phyloP scores from a whole-genome alignment of 2,113 vertebrate species.

The Urocolius indicus region DNA sequence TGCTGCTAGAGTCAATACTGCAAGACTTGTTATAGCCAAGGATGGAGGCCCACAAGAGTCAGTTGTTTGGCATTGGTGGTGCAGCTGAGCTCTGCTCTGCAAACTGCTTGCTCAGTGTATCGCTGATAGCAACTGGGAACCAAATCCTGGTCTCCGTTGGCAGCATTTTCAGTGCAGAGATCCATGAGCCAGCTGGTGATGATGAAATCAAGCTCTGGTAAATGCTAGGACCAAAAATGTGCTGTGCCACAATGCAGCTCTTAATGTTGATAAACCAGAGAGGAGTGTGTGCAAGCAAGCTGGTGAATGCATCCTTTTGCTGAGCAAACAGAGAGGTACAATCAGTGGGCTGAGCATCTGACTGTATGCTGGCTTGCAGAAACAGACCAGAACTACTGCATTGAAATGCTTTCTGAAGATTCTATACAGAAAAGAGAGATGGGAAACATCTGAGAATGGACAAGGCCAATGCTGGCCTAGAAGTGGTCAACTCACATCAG shows the following conservation, averaged over 20 bases:
- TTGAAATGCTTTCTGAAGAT: neutral
- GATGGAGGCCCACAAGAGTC: neutral
- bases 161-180: neutral
- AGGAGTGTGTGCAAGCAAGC: neutral
- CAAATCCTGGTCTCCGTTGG: neutral
- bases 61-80: neutral
- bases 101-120: neutral
- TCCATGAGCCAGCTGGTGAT: neutral
- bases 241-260: neutral
- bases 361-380: neutral
- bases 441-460: neutral
- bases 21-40: neutral
- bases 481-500: constrained; percentile 33
- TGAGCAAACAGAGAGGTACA: constrained; percentile 9
- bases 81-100: neutral
- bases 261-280: neutral
- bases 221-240: neutral
- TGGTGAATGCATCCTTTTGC: constrained; percentile 7
- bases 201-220: neutral
- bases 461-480: rapidly evolving
- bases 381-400: neutral
- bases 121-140: neutral
- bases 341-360: neutral
- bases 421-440: neutral
- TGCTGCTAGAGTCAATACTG: neutral